Base-by-base conservation (phyloP, 2,888 invertebrate species). In the Ischnura elegans region DNA sequence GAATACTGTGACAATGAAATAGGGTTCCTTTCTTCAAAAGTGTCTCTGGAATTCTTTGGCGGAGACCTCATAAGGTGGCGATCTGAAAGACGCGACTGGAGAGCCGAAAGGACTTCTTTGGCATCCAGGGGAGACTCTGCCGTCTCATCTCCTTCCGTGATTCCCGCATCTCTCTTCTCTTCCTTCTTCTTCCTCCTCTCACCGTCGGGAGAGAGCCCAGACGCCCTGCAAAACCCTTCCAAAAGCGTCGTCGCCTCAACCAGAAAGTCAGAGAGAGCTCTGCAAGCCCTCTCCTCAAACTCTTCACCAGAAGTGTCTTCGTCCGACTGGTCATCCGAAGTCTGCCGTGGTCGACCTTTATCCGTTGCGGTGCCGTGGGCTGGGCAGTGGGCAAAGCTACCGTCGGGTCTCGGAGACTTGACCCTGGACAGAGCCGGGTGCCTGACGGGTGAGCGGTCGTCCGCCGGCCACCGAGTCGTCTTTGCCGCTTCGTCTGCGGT, bases 31-130 rank as follows among this genome's bases (percentile, higher is more conserved):
- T 61, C 61, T 16, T 61, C 61, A 6, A 61, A 61, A 13, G 36
- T 29, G 1, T 87, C 87, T 47, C 55, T 55, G 3, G 51, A 16
- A 25, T 6, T 25, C 43, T 43, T 90, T 6, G 90, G 90, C 0
- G 90, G 90, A 43, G 90, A 90, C n/a, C 43, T 90, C 90, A 90
- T 90, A 1, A 90, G 61, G 43, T 90, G 90, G 43, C 90, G 90
- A n/a, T 90, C 90, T 2, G 66, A 66, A 6, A 90, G 90, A 25
- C 90, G 90, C 0, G 90, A 45, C 21, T 90, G 90, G 2, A 90
- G 90, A 21, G 90, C 90, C 0, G 90, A n/a, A 25, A 90, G 61
- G 21, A 90, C 90, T 29, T 90, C 90, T n/a, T 90, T 90, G 5
- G 90, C 90, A 61, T 90, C 90, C 43, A 90, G 43, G 0, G 61